These are phyloP conservation scores for Catalaphyllia jardinei DNA, from an alignment of 64 coral and sea anemone species.

Conservation along the genomic window DNA sequence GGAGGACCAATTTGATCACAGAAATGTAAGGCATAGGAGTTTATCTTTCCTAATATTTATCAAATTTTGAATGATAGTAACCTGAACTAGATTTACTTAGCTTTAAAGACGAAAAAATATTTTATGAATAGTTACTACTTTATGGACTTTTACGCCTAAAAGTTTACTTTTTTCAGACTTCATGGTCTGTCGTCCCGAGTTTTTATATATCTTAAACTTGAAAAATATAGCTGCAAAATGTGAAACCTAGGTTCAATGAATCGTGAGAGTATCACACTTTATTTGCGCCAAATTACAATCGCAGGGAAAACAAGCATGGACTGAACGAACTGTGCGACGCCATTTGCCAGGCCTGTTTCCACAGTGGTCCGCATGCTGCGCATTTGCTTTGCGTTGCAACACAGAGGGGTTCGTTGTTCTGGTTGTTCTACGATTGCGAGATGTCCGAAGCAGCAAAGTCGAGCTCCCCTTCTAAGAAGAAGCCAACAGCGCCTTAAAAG, in stretches of 20 bases:
- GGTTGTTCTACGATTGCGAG: background rate
- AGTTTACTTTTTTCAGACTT: too few relatives aligned
- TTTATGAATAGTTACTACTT: too few relatives aligned
- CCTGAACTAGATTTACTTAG: too few relatives aligned
- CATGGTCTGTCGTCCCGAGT: background rate
- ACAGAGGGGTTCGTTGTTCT: too few relatives aligned
- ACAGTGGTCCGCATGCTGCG: background rate
- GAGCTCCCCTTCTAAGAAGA: conserved; percentile 20
- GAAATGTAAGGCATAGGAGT: too few relatives aligned
- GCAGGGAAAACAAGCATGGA: background rate
- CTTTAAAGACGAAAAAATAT: too few relatives aligned
- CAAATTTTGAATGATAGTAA: too few relatives aligned
- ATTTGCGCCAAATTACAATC: background rate
- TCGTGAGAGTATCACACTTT: background rate
- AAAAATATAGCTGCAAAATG: background rate
- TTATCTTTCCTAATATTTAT: too few relatives aligned
- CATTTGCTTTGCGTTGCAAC: background rate
- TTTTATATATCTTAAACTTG: background rate
- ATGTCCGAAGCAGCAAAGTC: conserved; percentile 5
- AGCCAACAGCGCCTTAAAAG: conserved; percentile 3
- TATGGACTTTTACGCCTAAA: too few relatives aligned
- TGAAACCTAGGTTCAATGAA: background rate
- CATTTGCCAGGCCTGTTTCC: background rate
- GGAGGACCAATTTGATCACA: too few relatives aligned
- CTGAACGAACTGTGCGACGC: background rate